Percentiles rank a stretch among this genome's conserved stretches.
Evolutionary conservation across 2,113 vertebrate species (phyloP).

Genomic region (Bettongia penicillata): DNA sequence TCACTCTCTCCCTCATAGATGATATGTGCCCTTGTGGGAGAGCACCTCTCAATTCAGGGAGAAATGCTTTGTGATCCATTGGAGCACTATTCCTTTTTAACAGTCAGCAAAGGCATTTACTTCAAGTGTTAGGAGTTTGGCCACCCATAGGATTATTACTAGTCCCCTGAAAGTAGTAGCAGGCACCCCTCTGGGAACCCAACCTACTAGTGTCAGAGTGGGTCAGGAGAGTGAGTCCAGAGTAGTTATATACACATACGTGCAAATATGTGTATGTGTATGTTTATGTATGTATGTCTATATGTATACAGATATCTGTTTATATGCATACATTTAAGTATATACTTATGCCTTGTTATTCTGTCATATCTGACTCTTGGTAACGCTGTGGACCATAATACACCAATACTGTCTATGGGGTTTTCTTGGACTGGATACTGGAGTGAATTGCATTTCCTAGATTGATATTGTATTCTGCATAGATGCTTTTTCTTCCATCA

Average conservation of each 20-base stretch:
- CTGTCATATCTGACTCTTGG: too few relatives aligned
- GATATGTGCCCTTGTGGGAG: neutral
- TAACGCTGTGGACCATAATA: too few relatives aligned
- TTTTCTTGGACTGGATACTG: too few relatives aligned
- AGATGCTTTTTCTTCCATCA: neutral
- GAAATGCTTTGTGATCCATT: neutral
- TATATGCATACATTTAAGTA: too few relatives aligned
- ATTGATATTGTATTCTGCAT: neutral
- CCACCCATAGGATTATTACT: neutral
- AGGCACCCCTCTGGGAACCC: neutral
- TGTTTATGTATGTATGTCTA: neutral
- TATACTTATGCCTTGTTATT: too few relatives aligned
- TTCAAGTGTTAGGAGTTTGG: neutral
- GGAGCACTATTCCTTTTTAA: neutral
- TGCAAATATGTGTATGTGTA: neutral
- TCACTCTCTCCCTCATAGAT: neutral
- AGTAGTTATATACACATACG: neutral
- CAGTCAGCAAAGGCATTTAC: too few relatives aligned
- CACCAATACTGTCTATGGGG: too few relatives aligned
- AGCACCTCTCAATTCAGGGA: neutral
- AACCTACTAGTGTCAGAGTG: neutral
- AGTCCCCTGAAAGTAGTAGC: neutral
- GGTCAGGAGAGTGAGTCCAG: neutral
- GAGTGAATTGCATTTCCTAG: neutral
- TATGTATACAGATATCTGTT: too few relatives aligned